Base-by-base conservation (phyloP, 2,888 invertebrate genomes). In the Heliconius ismenius region DNA sequence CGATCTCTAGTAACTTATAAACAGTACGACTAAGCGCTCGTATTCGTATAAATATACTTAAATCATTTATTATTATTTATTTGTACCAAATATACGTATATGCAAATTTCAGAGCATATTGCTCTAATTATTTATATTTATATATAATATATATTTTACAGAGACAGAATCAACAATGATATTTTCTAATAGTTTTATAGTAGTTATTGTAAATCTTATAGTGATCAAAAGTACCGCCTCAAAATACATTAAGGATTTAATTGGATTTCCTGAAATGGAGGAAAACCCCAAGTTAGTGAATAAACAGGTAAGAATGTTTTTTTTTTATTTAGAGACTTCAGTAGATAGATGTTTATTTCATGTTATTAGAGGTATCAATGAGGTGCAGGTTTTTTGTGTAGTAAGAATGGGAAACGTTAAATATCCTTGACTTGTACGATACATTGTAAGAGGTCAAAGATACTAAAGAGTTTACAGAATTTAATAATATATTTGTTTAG, bases 241-340 rank as follows among this genome's bases (percentile, higher is more conserved):
- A 76, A 88, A 84, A 65, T 80, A 78, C 28, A 83, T 82, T 60
- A 84, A 83, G 79, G 89, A 86, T 81, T 84, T 86, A 21, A 91
- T 93, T 79, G 92, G 92, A 79, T 93, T 92, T 85, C 93, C 93
- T 26, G 93, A 93, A 82, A 63, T 81, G 9, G 93, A 93, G 82
- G 93, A 92, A 84, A 87, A 92, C 80, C 81, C 83, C 0, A 85
- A 83, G 76, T 75, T 86, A 80, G 86, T 84, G 79, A 93, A 93
- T 82, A 91, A 90, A 87, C 89, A 92, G 79, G 93, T 93, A 82
- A 67, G 15, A n/a, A 67, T 67, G 0, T 67, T 67, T 4, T 62
- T 10, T n/a, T 24, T 62, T 24, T 26, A 15, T 26, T 6, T 28
- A 15, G 15, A 62, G 62, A 15, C 7, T 62, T 26, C 6, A 26